Evolutionary conservation across 2,888 invertebrate genomes (phyloP), one percentile per base, ranked within the genome.

Genomic region (Kuschelorhynchus macadamiae): DNA sequence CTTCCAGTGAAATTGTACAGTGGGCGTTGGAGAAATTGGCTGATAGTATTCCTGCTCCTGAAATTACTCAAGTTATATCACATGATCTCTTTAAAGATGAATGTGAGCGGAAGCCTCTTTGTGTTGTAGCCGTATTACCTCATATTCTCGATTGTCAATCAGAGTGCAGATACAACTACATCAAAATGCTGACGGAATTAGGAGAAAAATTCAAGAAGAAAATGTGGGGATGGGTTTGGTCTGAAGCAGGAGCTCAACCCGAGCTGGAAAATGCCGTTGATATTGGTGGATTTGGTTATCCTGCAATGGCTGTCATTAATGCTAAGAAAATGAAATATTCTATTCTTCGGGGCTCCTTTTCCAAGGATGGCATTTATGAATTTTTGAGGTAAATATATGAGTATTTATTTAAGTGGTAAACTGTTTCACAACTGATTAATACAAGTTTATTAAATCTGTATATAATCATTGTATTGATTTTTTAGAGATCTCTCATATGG

Each of bases 251-350:
- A 8, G 88, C 92, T 1, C 98, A 99, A 82, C 82, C 87, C 0
- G 88, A 91, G 0, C 82, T 99, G 14, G 99, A 99, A 82, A 91
- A 91, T 71, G 90, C 95, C 0, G 83, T 99, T 32, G 98, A 96
- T 80, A 92, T 99, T 73, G 99, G 99, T 71, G 99, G 91, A 4
- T 99, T 99, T 84, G 99, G 99, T 8, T 99, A 99, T 84, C 99
- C 99, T 1, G 98, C 98, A 0, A 92, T 99, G 92, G 97, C 97
- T 4, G 97, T 96, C 14, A 92, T 98, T 63, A 99, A 97, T 85
- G 89, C 92, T 11, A 95, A 97, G 84, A 99, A 99, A 85, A 93
- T 96, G 90, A 98, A 98, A 83, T 99, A 93, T 86, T 94, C 98
- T 0, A 88, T 95, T 5, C 87, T 99, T 1, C 88, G 94, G 76